Conservation (phyloP, 2,113 vertebrate species). For the Myanophis thanlyinensis region DNA sequence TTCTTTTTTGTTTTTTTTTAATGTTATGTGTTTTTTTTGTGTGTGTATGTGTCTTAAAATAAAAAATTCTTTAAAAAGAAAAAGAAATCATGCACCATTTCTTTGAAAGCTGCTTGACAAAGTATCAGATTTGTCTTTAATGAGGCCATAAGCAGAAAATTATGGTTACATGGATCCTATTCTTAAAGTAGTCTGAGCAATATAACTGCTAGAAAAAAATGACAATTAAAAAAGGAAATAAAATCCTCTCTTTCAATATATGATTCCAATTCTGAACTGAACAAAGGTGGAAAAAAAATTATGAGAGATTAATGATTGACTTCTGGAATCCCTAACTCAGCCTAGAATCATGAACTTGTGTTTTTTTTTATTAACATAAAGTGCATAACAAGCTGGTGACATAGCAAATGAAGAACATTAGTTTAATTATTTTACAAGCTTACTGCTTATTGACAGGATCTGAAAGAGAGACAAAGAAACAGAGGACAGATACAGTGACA, state of each 20-base stretch:
- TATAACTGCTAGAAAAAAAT: neutral
- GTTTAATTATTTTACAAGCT: slow-evolving; percentile 77
- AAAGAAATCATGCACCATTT: no score
- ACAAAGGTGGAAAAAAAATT: slow-evolving; percentile 69
- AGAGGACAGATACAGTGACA: slow-evolving; percentile 53
- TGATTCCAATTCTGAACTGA: slow-evolving; percentile 48
- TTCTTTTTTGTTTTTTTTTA: no score
- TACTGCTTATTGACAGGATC: slow-evolving; percentile 67
- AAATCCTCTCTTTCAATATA: slow-evolving; percentile 39
- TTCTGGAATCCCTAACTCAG: slow-evolving; percentile 71
- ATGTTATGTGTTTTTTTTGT: no score
- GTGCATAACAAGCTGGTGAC: slow-evolving; percentile 80
- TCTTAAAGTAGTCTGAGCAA: neutral
- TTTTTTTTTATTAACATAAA: slow-evolving; percentile 72
- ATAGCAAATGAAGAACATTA: slow-evolving; percentile 82
- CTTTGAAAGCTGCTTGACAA: no score
- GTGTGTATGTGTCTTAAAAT: no score
- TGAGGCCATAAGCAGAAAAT: no score
- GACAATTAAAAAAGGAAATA: slow-evolving; percentile 38
- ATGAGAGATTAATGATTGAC: slow-evolving; percentile 71
- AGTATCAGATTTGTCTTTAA: no score
- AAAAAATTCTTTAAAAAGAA: no score
- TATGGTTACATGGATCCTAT: neutral
- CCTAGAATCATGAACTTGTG: slow-evolving; percentile 62
- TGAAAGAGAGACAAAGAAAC: slow-evolving; percentile 63